Base-by-base conservation (phyloP, 2,888 invertebrate species). In the Amphimallon solstitiale region DNA sequence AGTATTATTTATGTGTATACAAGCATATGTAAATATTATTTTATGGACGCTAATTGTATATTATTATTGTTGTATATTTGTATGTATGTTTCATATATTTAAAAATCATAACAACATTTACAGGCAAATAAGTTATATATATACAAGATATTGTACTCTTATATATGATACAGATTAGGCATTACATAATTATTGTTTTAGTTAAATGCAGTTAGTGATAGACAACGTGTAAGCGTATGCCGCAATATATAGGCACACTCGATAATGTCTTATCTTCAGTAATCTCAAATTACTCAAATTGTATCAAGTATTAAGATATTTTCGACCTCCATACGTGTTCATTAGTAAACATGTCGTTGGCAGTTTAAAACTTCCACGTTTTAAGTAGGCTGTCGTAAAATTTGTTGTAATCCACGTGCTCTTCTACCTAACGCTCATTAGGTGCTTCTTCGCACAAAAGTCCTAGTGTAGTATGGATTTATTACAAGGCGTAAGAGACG, bases 401-500 rank as follows among this genome's bases (percentile, higher is more conserved):
- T 54, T 21, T 21, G 10, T 35, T 51, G 10, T 15, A 14, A 17
- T 35, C 34, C 29, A 43, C 43, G 56, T 59, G 43, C 29, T 34
- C 12, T 38, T 10, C 12, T 19, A n/a, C 34, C 12, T 61, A n/a
- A 12, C 7, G 14, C 45, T 43, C 19, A 59, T 38, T 23, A 43
- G 38, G 3, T 40, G 40, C 15, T 45, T 10, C 4, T 17, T 45
- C 9, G 19, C n/a, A 19, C 19, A 5, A 17, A 45, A 7, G 15
- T 5, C 29, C 29, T 1, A 29, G 14, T 2, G 12, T 12, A 17
- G 15, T 14, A 62, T 65, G 65, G 65, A 59, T 54, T 56, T 75
- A 14, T 68, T 74, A 59, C 73, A 76, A 68, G 75, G 73, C 14
- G 73, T 74, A 4, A 70, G 73, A 65, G 74, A 74, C 35, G 68